A percentile compares a stretch with the other conserved stretches of the same genome.
Evolutionary conservation across 2,113 vertebrate species (phyloP).

Genomic region (Ahaetulla prasina): DNA sequence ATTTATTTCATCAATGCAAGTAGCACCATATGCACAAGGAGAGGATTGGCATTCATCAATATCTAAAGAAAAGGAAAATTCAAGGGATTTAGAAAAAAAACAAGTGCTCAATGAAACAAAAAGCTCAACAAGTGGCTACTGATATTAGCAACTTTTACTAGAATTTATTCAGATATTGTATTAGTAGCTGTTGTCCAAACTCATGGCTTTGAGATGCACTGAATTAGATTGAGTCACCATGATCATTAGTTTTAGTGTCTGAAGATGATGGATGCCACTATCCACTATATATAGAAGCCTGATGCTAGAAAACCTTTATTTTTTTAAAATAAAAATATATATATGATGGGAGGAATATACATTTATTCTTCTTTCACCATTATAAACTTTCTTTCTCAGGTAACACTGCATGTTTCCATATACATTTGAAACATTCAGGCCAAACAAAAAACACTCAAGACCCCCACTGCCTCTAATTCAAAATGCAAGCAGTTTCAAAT

Average conservation of each 20-base stretch:
- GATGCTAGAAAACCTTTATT: background rate
- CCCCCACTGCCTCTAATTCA: background rate
- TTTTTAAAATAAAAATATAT: no score
- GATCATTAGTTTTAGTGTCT: background rate
- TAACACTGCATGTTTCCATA: background rate
- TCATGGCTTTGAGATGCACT: background rate
- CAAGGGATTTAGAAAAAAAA: background rate
- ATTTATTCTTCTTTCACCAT: background rate
- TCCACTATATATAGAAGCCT: background rate
- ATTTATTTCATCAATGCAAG: slow-evolving; percentile 90
- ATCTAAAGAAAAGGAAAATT: slow-evolving; percentile 67
- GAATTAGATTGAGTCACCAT: background rate
- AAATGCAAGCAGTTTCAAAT: background rate
- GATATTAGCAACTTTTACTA: background rate
- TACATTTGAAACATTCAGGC: background rate
- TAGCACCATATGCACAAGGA: slow-evolving; percentile 87
- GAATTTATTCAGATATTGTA: background rate
- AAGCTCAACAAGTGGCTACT: background rate
- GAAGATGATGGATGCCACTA: background rate
- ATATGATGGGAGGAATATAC: no score
- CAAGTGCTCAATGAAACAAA: background rate
- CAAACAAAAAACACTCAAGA: background rate
- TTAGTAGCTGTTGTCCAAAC: background rate
- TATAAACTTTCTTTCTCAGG: background rate
- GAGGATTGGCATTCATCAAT: slow-evolving; percentile 95